Conservation (phyloP, 2,888 invertebrate genomes). For the Mechanitis messenoides region DNA sequence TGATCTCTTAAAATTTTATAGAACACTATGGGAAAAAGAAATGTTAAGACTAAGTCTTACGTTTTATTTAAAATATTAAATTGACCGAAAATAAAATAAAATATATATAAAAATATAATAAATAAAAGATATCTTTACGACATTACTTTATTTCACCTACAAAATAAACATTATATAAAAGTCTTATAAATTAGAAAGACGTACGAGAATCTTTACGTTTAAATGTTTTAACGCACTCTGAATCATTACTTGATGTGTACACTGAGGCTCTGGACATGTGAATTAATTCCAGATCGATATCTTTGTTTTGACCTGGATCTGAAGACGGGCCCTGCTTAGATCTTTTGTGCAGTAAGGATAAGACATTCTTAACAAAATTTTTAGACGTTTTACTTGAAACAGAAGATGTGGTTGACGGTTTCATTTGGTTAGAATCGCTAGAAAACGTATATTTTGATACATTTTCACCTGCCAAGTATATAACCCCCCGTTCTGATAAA, state of each 20-base stretch:
- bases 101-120: background rate
- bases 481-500: conserved; percentile 52
- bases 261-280: conserved; percentile 55
- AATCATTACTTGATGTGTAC: conserved; percentile 49
- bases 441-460: conserved; percentile 50
- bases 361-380: conserved; percentile 48
- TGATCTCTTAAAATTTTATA: no score
- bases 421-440: conserved; percentile 36
- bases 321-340: conserved; percentile 46
- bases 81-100: no score
- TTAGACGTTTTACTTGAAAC: conserved; percentile 57
- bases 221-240: conserved; percentile 37
- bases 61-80: no score
- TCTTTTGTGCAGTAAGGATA: conserved; percentile 45
- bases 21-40: no score
- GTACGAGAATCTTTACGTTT: conserved; percentile 48
- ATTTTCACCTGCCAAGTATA: conserved; percentile 46
- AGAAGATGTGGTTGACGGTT: conserved; percentile 33
- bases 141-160: conserved; percentile 30
- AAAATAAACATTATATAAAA: conserved; percentile 31
- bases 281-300: conserved; percentile 49
- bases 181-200: conserved; percentile 42
- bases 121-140: background rate
- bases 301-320: conserved; percentile 48
- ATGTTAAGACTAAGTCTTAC: no score